These are phyloP conservation scores for Oreortyx pictus DNA, from an alignment of 2,797 vertebrate genomes.

Conservation along the genomic window DNA sequence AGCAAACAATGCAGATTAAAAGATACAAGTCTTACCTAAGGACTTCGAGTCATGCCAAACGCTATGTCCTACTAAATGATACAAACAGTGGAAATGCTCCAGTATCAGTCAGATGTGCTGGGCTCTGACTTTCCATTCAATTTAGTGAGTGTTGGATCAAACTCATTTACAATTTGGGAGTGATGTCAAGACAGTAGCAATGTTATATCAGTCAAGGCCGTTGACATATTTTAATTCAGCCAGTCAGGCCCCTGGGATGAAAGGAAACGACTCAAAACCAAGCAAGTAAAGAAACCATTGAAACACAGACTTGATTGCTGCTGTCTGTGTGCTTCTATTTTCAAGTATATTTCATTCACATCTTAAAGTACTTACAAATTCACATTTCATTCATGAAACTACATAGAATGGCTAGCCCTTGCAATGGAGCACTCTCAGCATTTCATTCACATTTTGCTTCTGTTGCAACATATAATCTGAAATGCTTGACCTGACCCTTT, in stretches of 20 bases:
- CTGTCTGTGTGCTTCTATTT: not conserved
- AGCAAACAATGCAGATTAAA: not conserved
- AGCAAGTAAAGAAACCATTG: not conserved
- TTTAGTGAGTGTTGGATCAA: constrained; percentile 2
- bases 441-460: not conserved
- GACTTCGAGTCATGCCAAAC: not conserved
- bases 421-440: not conserved
- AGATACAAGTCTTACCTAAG: not conserved
- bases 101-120: not conserved
- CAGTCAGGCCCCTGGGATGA: not conserved
- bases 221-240: constrained; percentile 31
- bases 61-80: not conserved
- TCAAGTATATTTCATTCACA: not conserved
- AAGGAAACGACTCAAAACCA: not conserved
- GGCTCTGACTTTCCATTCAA: constrained; percentile 22
- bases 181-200: not conserved
- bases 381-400: not conserved
- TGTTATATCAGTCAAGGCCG: constrained; percentile 27
- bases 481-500: not conserved
- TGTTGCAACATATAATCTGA: not conserved
- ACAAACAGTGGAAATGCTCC: constrained; percentile 8
- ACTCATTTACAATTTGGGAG: not conserved
- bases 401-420: not conserved
- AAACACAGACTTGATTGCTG: not conserved
- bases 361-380: constrained; percentile 11